phyloP scores from a whole-genome alignment of 37 sponge, comb jelly and placozoan genomes.

The Halisarca cf. caerulea region DNA sequence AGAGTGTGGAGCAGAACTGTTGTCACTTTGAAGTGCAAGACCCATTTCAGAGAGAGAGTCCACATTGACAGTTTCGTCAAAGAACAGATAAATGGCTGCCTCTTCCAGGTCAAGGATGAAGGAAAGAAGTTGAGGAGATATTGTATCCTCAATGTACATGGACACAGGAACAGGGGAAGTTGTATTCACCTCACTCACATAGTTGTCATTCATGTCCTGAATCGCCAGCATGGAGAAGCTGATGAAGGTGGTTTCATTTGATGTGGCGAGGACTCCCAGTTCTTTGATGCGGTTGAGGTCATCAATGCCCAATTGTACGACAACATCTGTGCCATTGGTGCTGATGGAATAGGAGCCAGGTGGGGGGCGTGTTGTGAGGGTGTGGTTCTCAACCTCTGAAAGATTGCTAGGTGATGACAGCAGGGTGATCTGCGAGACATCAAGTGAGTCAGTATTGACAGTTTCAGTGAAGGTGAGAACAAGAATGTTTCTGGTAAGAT shows the following conservation, averaged over 20 bases:
- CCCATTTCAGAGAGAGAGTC: constrained; percentile 35
- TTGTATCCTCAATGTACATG: constrained; percentile 53
- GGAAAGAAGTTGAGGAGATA: constrained; percentile 55
- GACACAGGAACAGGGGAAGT: constrained; percentile 35
- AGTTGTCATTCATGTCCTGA: constrained; percentile 69
- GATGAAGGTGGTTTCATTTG: constrained; percentile 54
- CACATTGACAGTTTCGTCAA: constrained; percentile 89
- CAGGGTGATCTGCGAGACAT: constrained; percentile 54
- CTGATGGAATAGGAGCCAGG: constrained; percentile 46
- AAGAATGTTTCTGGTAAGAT: constrained; percentile 56
- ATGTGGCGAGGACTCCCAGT: constrained; percentile 38
- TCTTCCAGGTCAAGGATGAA: constrained; percentile 64
- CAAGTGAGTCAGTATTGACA: constrained; percentile 68
- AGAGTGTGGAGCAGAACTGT: not conserved
- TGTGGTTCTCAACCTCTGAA: constrained; percentile 27
- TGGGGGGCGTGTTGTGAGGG: constrained; percentile 19
- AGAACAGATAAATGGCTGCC: constrained; percentile 55
- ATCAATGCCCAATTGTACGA: constrained; percentile 33
- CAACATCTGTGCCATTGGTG: constrained; percentile 48
- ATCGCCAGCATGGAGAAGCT: constrained; percentile 49
- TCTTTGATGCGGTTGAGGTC: constrained; percentile 81
- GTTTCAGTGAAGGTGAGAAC: constrained; percentile 79
- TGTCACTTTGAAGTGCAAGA: constrained; percentile 39
- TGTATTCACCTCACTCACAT: constrained; percentile 12
- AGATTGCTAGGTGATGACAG: constrained; percentile 43